Evolutionary conservation across 2,113 vertebrate genomes (phyloP), one percentile per base, ranked within the genome.

Genomic region (Pitta sordida): DNA sequence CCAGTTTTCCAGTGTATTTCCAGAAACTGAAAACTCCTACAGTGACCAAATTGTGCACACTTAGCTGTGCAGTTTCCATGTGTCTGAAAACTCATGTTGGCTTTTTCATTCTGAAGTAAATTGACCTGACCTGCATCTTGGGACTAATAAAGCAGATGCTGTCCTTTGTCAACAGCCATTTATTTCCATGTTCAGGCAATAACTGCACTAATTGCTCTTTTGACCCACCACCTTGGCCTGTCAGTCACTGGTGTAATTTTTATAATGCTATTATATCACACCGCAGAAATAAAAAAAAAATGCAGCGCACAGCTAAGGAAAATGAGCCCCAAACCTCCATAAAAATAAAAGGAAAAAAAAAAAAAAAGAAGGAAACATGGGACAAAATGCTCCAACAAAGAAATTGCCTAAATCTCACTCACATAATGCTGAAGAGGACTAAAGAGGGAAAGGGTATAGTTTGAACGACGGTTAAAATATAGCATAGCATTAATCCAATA

Each of bases 91-190:
- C 52, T 75, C 18, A 0, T 83, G 56, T 88, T 96, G 89, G 59
- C 77, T 96, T 95, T 96, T 96, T 68, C 92, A 91, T 67, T 86
- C 91, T 90, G 69, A 88, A 94, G 69, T 91, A 59, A 97, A 91
- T 83, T 59, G 65, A 94, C 55, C 79, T 3, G 22, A 92, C 93
- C 91, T 91, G 65, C 71, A 80, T 55, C 90, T 93, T 92, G 63
- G 62, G 84, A 93, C 53, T 94, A 93, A 94, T 84, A 96, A 95
- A 96, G 84, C 75, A 85, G 89, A 94, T 94, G 80, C 32, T 90
- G 59, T 88, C 76, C 86, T 94, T 92, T 94, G 96, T 91, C 65
- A 95, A 87, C 37, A 90, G 82, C 63, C 37, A 94, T 94, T 96
- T 93, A 65, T 91, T 94, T 96, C 92, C 81, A 76, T 52, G 51